phyloP scores from a whole-genome alignment of 2,113 vertebrate species.

The Salminus brasiliensis region DNA sequence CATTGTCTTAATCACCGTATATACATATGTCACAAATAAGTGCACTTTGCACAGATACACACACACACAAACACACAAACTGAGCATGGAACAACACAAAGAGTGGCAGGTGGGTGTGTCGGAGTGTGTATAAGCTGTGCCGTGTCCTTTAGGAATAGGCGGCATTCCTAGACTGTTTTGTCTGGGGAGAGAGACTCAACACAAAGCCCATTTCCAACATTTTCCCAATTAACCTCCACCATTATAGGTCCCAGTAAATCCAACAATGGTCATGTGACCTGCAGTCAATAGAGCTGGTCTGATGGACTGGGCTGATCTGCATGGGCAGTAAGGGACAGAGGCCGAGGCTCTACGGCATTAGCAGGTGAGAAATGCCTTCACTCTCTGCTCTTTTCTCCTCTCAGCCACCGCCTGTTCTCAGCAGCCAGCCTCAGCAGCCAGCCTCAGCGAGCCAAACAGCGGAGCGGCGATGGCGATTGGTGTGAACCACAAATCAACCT shows the following conservation, averaged over 20 bases:
- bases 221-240: constrained; percentile 51
- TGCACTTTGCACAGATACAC: background rate
- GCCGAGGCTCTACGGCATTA: constrained; percentile 8
- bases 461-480: constrained; percentile 53
- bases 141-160: background rate
- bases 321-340: background rate
- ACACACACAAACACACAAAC: background rate
- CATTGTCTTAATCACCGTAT: no score
- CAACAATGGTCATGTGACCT: constrained; percentile 40
- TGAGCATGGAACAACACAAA: constrained; percentile 1
- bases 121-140: constrained; percentile 16
- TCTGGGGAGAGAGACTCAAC: constrained; percentile 27
- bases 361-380: constrained; percentile 44
- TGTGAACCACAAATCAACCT: constrained; percentile 62
- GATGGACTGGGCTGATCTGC: constrained; percentile 32
- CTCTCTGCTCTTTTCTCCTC: constrained; percentile 5
- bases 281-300: constrained; percentile 21
- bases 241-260: constrained; percentile 30
- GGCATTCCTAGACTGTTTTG: constrained; percentile 54
- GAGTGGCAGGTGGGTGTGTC: constrained; percentile 42
- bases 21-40: background rate
- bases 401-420: background rate
- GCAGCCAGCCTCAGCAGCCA: constrained; percentile 19
- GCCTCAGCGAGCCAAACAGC: constrained; percentile 7
- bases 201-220: constrained; percentile 46